phyloP scores from a whole-genome alignment of 2,888 invertebrate genomes.

The Notocelia uddmanniana region DNA sequence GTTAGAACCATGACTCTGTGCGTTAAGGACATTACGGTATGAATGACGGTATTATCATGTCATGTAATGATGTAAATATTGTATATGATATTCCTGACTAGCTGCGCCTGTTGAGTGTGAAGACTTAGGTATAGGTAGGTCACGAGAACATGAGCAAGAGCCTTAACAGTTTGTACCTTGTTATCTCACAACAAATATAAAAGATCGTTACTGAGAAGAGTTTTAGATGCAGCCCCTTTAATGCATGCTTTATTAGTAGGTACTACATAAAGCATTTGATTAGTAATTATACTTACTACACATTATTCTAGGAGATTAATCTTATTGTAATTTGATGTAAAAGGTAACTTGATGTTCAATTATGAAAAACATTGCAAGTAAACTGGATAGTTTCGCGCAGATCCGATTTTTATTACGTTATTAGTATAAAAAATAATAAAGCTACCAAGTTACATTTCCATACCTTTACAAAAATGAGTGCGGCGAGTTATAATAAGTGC shows the following conservation, averaged over 20 bases:
- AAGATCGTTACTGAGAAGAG: conserved; percentile 60
- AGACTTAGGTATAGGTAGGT: neutral
- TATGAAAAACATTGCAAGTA: neutral
- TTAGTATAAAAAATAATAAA: conserved; percentile 29
- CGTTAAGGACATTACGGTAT: too few species aligned
- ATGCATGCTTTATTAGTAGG: conserved; percentile 56
- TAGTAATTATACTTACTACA: conserved; percentile 58
- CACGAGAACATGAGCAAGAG: conserved; percentile 10
- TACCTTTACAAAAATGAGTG: conserved; percentile 74
- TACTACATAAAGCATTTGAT: conserved; percentile 52
- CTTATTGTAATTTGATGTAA: conserved; percentile 49
- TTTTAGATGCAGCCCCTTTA: conserved; percentile 53
- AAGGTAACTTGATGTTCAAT: conserved; percentile 57
- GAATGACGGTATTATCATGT: too few species aligned
- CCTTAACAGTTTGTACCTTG: conserved; percentile 51
- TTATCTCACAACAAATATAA: conserved; percentile 86
- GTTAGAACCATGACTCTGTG: too few species aligned
- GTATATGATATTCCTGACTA: neutral
- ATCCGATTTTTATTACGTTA: neutral
- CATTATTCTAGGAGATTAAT: conserved; percentile 47
- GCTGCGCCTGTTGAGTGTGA: neutral
- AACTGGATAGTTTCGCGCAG: neutral
- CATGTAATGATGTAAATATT: neutral
- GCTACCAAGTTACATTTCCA: conserved; percentile 58
- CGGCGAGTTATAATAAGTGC: conserved; percentile 74